Evolutionary conservation across 2,888 invertebrate genomes (phyloP), one percentile per base, ranked within the genome.

Genomic region (Lissocephala sabroskyi): DNA sequence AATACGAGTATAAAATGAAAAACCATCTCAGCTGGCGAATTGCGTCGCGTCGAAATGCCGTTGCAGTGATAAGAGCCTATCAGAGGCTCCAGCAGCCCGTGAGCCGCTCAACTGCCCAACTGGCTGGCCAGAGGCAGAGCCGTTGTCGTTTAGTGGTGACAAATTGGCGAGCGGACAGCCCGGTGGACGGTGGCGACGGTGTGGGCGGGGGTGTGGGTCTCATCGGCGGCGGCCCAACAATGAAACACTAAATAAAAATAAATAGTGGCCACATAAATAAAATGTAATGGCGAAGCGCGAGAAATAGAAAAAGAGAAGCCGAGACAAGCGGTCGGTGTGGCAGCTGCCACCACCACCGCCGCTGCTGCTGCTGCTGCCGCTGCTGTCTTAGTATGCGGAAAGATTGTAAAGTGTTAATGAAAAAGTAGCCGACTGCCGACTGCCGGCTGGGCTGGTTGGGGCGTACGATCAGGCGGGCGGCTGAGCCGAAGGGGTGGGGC

Each of bases 331-430:
- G 10, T 3, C 3, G 23, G 23, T 23, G 23, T 23, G 23, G 23
- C 17, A n/a, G 41, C 23, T 10, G 33, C 28, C 10, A 37, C 44
- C 28, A 17, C 35, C 14, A 30, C 19, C 17, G 9, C 18, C 16
- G 16, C 14, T 13, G 28, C 29, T 14, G 3, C 40, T 10, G 14
- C 11, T 10, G 17, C 14, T 16, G 9, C 9, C 14, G 14, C 35
- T 1, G 14, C 5, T 14, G 13, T 10, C 14, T 10, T 13, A 11
- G 10, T 28, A 70, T 59, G 70, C 70, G 70, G 70, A 59, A 71
- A 60, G 66, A 74, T 63, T 76, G 77, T 71, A 59, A 76, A 71
- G 71, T 76, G 71, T 68, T 71, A 76, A 76, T 71, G 77, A 71
- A 71, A 71, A 77, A 76, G 68, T 71, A 75, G 68, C 58, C 57